Evolutionary conservation across 2,797 vertebrate species (phyloP).

Genomic region (Setipinna tenuifilis): DNA sequence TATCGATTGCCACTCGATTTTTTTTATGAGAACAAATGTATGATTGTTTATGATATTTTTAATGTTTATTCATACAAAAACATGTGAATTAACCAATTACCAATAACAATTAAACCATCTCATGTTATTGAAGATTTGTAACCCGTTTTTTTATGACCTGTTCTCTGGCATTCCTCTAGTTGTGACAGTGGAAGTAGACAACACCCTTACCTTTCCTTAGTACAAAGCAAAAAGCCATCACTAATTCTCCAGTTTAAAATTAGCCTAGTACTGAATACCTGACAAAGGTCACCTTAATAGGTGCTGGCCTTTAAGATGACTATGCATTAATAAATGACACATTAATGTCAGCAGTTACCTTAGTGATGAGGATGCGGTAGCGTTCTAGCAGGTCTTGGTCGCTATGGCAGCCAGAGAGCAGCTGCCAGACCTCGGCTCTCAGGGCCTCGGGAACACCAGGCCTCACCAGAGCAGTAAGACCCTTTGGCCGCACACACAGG

Average conservation of each 20-base stretch:
- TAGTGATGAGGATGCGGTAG: constrained; percentile 95
- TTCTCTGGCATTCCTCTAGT: not conserved
- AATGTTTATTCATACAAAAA: no score
- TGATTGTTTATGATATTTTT: no score
- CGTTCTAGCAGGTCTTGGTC: constrained; percentile 90
- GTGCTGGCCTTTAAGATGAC: not conserved
- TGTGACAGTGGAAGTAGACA: not conserved
- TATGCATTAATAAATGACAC: not conserved
- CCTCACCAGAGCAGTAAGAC: constrained; percentile 86
- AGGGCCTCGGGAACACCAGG: constrained; percentile 93
- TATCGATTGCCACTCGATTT: no score
- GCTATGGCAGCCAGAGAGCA: constrained; percentile 93
- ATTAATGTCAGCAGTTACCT: constrained; percentile 72
- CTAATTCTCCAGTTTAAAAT: not conserved
- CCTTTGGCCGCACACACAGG: constrained; percentile 87
- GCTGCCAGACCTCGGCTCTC: constrained; percentile 96
- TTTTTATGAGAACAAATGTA: no score
- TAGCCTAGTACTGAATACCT: no score
- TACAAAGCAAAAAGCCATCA: not conserved
- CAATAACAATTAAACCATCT: no score
- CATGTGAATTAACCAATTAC: no score
- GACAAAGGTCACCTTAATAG: no score
- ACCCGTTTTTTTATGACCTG: not conserved
- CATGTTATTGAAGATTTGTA: not conserved
- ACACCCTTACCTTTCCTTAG: not conserved